Conservation (phyloP, 2,113 vertebrate genomes). For the Xenotilapia leptura region DNA sequence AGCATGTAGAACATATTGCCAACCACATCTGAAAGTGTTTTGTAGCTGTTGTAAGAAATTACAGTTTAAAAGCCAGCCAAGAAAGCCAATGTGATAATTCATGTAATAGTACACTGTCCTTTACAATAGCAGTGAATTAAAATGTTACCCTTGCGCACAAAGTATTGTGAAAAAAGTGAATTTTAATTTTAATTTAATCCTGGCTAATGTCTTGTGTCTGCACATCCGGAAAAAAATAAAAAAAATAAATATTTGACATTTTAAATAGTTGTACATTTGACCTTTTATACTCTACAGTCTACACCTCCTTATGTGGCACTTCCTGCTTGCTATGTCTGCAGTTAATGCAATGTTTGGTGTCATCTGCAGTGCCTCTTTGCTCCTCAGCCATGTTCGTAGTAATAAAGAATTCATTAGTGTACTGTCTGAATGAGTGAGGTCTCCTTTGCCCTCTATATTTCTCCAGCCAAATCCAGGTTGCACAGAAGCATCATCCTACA, state of each 20-base stretch:
- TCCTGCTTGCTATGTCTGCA: not conserved
- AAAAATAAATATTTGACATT: not conserved
- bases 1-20: not conserved
- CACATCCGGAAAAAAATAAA: not conserved
- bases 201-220: not conserved
- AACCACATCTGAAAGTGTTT: not conserved
- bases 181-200: not conserved
- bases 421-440: not conserved
- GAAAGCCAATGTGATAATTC: not conserved
- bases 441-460: not conserved
- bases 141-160: not conserved
- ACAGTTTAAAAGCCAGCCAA: not conserved
- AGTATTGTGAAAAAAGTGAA: not conserved
- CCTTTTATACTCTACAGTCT: not conserved
- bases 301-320: not conserved
- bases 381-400: not conserved
- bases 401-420: slow-evolving; percentile 19
- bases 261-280: not conserved
- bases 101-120: not conserved
- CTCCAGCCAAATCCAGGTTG: not conserved
- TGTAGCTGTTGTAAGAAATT: not conserved
- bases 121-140: not conserved
- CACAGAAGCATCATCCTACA: not conserved
- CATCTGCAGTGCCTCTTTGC: not conserved
- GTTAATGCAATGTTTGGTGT: not conserved